Base-by-base conservation (phyloP, 2,113 vertebrate genomes). In the Toxostoma redivivum region DNA sequence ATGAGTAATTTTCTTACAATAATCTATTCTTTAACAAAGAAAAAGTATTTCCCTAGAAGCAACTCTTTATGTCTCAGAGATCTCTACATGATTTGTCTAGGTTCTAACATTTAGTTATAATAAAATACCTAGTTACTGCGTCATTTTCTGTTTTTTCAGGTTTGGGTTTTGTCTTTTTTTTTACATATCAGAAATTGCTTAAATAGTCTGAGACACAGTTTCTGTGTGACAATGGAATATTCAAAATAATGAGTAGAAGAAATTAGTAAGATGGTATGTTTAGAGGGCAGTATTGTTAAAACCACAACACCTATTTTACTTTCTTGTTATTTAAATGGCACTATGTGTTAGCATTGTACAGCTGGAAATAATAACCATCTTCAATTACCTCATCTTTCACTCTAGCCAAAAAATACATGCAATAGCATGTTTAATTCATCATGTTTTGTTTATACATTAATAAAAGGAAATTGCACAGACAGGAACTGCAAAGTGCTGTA, bases 361-460 rank as follows among this genome's bases (percentile, higher is more conserved):
- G 95, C 79, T 97, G 96, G 92, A 97, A 97, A 96, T 96, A 97
- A 97, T 95, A 97, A 95, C 86, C 66, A 61, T 96, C 94, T 96
- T 97, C 86, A 96, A 91, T 98, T 96, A 97, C 81, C 87, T 98
- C 94, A 96, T 97, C 88, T 96, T 94, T 96, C 86, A 97, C 95
- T 88, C 70, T 97, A 97, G 95, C 96, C 97, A 94, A 97, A 97
- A 97, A 97, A 85, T 94, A 82, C 84, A 91, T 94, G 92, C 70
- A 92, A 93, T 94, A 90, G 21, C 67, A 96, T 97, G 91, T 97
- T 98, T 98, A 97, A 98, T 98, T 98, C 86, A 98, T 97, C 77
- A 84, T 83, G 44, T 96, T 97, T 97, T 97, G 92, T 94, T 98
- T 98, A 91, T 94, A 96, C 94, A 91, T 97, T 97, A 97, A 97